Evolutionary conservation across 1,140 invertebrate genomes (phyloP).

Genomic region (Acromyrmex echinatior): DNA sequence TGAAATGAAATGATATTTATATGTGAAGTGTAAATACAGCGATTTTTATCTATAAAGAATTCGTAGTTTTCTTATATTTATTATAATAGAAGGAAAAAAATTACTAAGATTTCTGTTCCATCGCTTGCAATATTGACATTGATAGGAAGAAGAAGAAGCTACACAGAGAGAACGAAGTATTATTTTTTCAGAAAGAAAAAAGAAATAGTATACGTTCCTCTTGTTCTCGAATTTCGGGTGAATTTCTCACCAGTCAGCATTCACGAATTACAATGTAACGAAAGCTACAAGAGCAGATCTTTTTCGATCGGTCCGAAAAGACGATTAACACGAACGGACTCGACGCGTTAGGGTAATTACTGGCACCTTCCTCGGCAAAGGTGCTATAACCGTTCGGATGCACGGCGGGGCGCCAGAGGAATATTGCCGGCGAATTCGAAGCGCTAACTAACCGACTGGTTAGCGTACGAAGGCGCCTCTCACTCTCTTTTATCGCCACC

Average conservation of each 20-base stretch:
- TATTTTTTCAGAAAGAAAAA: constrained; percentile 3
- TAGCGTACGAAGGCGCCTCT: constrained; percentile 69
- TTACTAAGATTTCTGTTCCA: neutral
- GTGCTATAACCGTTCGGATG: constrained; percentile 76
- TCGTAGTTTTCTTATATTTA: neutral
- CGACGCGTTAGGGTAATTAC: constrained; percentile 81
- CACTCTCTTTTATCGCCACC: constrained; percentile 70
- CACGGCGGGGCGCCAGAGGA: constrained; percentile 71
- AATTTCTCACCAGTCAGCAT: neutral
- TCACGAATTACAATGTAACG: constrained; percentile 13
- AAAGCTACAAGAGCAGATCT: constrained; percentile 16
- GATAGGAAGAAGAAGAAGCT: neutral
- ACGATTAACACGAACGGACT: constrained; percentile 74
- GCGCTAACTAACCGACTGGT: constrained; percentile 77
- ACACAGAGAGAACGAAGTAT: neutral
- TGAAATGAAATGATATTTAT: constrained; percentile 16
- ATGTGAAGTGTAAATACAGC: constrained; percentile 13
- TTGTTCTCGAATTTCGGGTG: constrained; percentile 6
- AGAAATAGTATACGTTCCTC: neutral
- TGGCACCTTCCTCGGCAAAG: constrained; percentile 70
- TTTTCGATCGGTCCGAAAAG: constrained; percentile 64
- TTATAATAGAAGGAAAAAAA: neutral
- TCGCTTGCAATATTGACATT: neutral
- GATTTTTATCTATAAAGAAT: constrained; percentile 19
- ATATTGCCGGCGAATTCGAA: constrained; percentile 72